phyloP scores from a whole-genome alignment of 2,888 invertebrate genomes.

The Meteorus colon region DNA sequence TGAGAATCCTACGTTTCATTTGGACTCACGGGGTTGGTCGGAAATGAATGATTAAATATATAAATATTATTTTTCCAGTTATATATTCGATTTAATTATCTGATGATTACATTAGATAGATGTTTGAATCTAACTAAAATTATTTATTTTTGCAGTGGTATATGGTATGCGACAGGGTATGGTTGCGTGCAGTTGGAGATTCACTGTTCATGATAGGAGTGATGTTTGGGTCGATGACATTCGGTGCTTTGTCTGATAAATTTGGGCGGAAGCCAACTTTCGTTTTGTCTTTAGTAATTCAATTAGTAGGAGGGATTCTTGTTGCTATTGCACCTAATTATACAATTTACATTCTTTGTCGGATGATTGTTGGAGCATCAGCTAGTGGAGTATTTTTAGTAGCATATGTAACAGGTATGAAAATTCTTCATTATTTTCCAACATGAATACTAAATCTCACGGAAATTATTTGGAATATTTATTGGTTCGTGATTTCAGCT shows the following conservation, averaged over 20 bases:
- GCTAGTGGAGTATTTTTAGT: conserved; percentile 86
- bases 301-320: conserved; percentile 80
- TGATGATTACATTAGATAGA: too few relatives aligned
- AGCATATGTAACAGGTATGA: conserved; percentile 84
- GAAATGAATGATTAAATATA: too few relatives aligned
- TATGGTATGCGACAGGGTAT: conserved; percentile 80
- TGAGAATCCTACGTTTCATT: too few relatives aligned
- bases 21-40: too few relatives aligned
- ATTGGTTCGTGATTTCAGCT: conserved; percentile 67
- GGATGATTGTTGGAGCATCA: conserved; percentile 82
- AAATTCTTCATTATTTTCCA: not conserved
- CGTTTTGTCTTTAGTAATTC: conserved; percentile 81
- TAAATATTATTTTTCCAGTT: too few relatives aligned
- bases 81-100: too few relatives aligned
- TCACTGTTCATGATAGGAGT: conserved; percentile 84
- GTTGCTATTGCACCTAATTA: conserved; percentile 82
- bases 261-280: conserved; percentile 83
- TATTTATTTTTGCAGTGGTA: conserved; percentile 76
- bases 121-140: not conserved
- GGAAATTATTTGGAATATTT: conserved; percentile 6
- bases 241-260: conserved; percentile 83
- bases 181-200: conserved; percentile 80
- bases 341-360: conserved; percentile 79
- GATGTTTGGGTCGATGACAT: conserved; percentile 82
- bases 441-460: not conserved